Evolutionary conservation across 2,113 vertebrate genomes (phyloP), one percentile per base, ranked within the genome.

Genomic region (Amia ocellicauda): DNA sequence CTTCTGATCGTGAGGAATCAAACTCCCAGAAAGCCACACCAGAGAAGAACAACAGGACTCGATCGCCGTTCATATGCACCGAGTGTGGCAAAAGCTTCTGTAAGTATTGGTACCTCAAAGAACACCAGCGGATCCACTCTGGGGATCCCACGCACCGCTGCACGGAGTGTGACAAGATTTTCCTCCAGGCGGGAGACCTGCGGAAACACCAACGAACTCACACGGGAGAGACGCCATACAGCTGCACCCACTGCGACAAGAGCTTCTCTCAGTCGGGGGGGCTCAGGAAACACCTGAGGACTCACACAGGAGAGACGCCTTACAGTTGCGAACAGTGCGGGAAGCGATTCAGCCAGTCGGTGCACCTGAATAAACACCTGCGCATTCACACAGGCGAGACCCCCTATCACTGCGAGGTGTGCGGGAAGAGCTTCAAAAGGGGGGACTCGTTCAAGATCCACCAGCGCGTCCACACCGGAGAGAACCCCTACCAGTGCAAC

Each of bases 41-140:
- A 16, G 14, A 17, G 5, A n/a, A 19, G n/a, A 3, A 16, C 45
- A 13, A 11, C n/a, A 17, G 31, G 11, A 7, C 31, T 11, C 31
- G 11, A 36, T 36, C 31, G 7, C 45, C 45, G 45, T 47, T 19
- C n/a, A 67, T 56, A 0, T 85, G 81, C 43, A 66, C 55, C 0
- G 72, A 78, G 7, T 83, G 81, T 19, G 74, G 64, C 2, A 85
- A 82, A 61, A 66, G 70, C 36, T 82, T 85, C 58, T 76, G 74
- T n/a, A 69, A 73, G 22, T 76, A 67, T 45, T 80, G 78, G 1
- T 51, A 76, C 31, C 75, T 81, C 11, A 55, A 74, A 8, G 68
- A 78, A 17, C 64, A 66, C 64, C 64, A 28, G 43, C 43, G 53
- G 23, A 27, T 40, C 14, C 62, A 64, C 62, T 55, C 59, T 2